Evolutionary conservation across 2,797 vertebrate species (phyloP).

Genomic region (Pipistrellus kuhlii): DNA sequence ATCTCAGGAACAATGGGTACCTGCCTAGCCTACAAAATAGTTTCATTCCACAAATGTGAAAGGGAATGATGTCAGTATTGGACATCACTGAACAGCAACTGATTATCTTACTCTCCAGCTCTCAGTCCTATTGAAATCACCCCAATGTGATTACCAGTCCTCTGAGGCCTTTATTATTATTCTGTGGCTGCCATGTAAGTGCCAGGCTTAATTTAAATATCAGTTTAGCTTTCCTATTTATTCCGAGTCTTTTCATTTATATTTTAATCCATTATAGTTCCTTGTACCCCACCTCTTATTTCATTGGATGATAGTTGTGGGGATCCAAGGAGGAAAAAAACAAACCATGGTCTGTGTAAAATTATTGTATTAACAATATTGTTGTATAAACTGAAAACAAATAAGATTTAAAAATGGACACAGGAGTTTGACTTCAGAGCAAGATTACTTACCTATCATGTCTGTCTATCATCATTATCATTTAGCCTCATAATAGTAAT

Average conservation of each 20-base stretch:
- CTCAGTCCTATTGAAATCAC: background rate
- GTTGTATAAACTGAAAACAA: background rate
- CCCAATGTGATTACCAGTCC: background rate
- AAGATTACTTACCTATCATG: background rate
- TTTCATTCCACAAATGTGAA: background rate
- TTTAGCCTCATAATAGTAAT: background rate
- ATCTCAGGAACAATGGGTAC: background rate
- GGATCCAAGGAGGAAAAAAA: background rate
- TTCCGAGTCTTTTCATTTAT: background rate
- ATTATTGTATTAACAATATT: background rate
- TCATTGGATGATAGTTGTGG: background rate
- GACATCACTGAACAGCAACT: background rate
- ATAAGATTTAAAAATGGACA: background rate
- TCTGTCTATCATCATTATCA: background rate
- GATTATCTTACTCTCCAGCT: background rate
- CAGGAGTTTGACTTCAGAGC: background rate
- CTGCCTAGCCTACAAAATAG: background rate
- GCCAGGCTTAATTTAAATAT: conserved; percentile 29
- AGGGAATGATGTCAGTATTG: background rate
- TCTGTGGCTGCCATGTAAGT: background rate
- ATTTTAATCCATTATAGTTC: background rate
- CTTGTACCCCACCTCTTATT: background rate
- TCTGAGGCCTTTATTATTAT: background rate
- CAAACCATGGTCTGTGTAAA: background rate
- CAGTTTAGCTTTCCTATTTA: background rate